A percentile compares a stretch with the other conserved stretches of the same genome.
These are phyloP conservation scores for Lypha dubia DNA, from an alignment of 2,888 invertebrate species.

Conservation along the genomic window DNA sequence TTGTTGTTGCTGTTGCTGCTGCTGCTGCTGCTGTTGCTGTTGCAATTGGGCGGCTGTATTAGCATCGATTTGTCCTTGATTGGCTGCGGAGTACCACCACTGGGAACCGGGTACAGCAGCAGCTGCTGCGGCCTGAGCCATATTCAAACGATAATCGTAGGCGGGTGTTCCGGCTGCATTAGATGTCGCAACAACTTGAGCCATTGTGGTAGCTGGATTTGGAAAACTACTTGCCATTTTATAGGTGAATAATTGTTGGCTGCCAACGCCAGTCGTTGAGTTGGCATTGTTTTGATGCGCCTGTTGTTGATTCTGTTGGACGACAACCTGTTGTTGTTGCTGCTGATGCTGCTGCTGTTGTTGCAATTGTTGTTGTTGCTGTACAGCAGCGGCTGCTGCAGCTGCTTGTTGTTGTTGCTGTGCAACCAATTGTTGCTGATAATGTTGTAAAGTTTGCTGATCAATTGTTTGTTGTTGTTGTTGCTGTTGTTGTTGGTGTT, in stretches of 20 bases:
- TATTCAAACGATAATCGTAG: slow-evolving; percentile 90
- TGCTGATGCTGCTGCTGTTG: slow-evolving; percentile 84
- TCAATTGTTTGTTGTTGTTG: slow-evolving; percentile 84
- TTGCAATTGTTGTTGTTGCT: slow-evolving; percentile 82
- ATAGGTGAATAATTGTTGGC: slow-evolving; percentile 91
- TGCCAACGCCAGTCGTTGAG: slow-evolving; percentile 85
- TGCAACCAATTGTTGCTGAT: slow-evolving; percentile 84
- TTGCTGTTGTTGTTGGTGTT: slow-evolving; percentile 84
- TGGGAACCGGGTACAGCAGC: slow-evolving; percentile 86
- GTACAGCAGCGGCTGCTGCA: slow-evolving; percentile 75
- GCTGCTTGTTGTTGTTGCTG: slow-evolving; percentile 84
- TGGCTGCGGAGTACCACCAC: slow-evolving; percentile 90
- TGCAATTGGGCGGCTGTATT: slow-evolving; percentile 86
- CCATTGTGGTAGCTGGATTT: slow-evolving; percentile 87
- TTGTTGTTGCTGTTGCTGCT: slow-evolving; percentile 83
- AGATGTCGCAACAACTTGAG: slow-evolving; percentile 86
- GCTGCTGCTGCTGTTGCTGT: slow-evolving; percentile 84
- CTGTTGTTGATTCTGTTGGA: slow-evolving; percentile 84
- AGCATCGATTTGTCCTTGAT: slow-evolving; percentile 84
- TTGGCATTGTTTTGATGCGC: slow-evolving; percentile 85
- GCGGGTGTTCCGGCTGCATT: slow-evolving; percentile 85
- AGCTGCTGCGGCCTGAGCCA: slow-evolving; percentile 84
- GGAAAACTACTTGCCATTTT: slow-evolving; percentile 94
- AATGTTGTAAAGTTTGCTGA: slow-evolving; percentile 85
- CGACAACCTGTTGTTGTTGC: slow-evolving; percentile 84